Evolutionary conservation across 1,140 invertebrate species (phyloP).

Genomic region (Pogonognathellus flavescens): DNA sequence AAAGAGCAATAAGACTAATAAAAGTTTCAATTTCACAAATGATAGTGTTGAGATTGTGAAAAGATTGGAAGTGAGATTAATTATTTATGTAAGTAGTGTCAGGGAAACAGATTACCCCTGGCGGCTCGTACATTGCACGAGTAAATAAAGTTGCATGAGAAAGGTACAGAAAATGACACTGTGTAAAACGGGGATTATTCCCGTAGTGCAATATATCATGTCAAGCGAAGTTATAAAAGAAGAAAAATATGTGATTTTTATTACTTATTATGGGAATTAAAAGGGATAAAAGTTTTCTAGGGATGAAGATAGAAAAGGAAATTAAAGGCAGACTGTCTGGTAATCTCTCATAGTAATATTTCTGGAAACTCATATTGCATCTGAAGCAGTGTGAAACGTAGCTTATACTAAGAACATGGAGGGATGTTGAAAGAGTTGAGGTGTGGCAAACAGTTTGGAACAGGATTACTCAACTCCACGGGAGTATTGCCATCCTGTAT

Average conservation of each 20-base stretch:
- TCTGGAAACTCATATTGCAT: slow-evolving; percentile 19
- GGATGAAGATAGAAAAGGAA: slow-evolving; percentile 24
- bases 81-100: not conserved
- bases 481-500: not conserved
- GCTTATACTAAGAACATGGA: not conserved
- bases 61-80: no score
- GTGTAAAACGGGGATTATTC: no score
- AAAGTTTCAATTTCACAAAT: no score
- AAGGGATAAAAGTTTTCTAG: slow-evolving; percentile 8
- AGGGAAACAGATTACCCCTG: not conserved
- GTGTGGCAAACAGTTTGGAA: not conserved
- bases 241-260: slow-evolving; percentile 43
- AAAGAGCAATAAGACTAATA: no score
- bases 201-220: not conserved
- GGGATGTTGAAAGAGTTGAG: not conserved
- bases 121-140: not conserved
- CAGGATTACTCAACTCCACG: slow-evolving; percentile 34
- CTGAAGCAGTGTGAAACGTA: slow-evolving; percentile 11
- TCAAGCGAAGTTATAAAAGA: not conserved
- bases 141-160: no score
- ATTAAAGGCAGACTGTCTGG: slow-evolving; percentile 34
- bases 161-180: no score
- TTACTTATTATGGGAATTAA: slow-evolving; percentile 38
- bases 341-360: slow-evolving; percentile 44
- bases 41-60: no score